Percentiles rank a stretch among this genome's conserved stretches.
Conservation (phyloP, 23 tunicate genomes). For the Halocynthia roretzi region DNA sequence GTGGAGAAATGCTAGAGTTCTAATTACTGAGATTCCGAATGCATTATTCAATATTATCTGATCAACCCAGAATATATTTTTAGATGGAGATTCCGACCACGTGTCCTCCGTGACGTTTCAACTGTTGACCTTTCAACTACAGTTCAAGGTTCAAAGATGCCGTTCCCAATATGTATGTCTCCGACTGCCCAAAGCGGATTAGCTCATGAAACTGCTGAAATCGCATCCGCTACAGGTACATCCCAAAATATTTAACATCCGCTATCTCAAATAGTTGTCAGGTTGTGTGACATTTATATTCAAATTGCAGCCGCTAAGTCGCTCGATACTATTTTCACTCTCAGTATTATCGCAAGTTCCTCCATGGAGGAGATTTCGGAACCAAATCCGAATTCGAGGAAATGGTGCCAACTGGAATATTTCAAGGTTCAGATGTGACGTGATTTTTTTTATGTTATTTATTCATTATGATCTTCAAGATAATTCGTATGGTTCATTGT, state of each 20-base stretch:
- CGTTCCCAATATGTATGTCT: constrained; percentile 60
- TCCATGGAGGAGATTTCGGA: constrained; percentile 57
- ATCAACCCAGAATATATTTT: background rate
- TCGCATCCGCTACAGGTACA: constrained; percentile 38
- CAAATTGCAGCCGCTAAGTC: constrained; percentile 47
- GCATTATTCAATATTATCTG: no score
- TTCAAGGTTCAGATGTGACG: constrained; percentile 18
- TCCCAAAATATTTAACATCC: no score
- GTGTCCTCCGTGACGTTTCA: constrained; percentile 61
- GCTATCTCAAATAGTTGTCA: no score
- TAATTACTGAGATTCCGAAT: no score
- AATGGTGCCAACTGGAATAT: constrained; percentile 67
- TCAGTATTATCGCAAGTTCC: constrained; percentile 58
- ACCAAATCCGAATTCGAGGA: constrained; percentile 10
- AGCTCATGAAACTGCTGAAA: constrained; percentile 54
- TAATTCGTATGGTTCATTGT: no score
- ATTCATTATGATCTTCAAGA: no score
- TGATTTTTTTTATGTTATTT: no score
- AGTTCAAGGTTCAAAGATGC: constrained; percentile 36
- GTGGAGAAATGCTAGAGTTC: no score
- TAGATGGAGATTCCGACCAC: constrained; percentile 54
- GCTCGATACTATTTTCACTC: constrained; percentile 41
- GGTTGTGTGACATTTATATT: no score
- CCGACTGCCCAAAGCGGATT: constrained; percentile 66
- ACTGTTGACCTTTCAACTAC: constrained; percentile 34